Evolutionary conservation across 2,113 vertebrate species (phyloP).

Genomic region (Indri indri): DNA sequence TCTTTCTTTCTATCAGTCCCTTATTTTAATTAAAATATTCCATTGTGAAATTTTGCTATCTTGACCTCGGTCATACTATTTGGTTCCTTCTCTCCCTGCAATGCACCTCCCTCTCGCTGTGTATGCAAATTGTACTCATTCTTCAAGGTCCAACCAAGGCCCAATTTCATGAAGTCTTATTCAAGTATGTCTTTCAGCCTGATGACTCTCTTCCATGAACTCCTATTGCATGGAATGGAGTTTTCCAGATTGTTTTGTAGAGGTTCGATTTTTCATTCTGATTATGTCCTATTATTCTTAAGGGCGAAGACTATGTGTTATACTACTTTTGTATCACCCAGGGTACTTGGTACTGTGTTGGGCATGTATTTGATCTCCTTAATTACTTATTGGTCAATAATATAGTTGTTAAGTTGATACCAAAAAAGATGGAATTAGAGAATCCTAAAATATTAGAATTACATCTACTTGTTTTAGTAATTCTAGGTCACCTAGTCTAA

Average conservation of each 20-base stretch:
- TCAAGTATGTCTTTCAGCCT: neutral
- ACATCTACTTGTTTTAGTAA: slow-evolving; percentile 18
- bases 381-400: slow-evolving; percentile 1
- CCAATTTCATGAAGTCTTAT: neutral
- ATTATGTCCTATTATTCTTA: neutral
- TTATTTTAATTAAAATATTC: slow-evolving; percentile 34
- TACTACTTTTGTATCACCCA: neutral
- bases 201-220: neutral
- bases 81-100: neutral
- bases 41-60: slow-evolving; percentile 36
- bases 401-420: neutral
- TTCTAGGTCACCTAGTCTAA: neutral
- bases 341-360: neutral
- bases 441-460: slow-evolving; percentile 24
- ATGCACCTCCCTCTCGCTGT: neutral
- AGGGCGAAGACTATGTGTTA: neutral
- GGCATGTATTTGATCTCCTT: neutral
- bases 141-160: neutral
- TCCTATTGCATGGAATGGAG: neutral
- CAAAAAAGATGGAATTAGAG: neutral
- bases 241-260: neutral
- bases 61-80: neutral
- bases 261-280: slow-evolving; percentile 11
- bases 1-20: neutral
- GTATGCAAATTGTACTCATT: neutral